Evolutionary conservation across 2,888 invertebrate species (phyloP).

Genomic region (Tetropium fuscum): DNA sequence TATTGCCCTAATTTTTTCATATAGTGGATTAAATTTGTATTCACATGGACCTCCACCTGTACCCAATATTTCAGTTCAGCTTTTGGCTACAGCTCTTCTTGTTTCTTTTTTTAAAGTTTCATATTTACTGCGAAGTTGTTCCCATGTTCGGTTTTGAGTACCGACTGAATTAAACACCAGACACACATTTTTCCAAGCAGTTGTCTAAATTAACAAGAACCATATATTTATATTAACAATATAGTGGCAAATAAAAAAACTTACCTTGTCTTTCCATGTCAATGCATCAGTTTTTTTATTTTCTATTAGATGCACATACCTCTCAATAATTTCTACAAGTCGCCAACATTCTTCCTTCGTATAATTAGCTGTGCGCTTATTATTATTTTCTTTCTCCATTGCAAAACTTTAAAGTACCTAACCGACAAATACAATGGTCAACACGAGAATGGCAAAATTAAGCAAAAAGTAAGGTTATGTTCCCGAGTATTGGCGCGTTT

Average conservation of each 20-base stretch:
- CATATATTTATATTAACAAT: conserved; percentile 5
- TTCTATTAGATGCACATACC: conserved; percentile 2
- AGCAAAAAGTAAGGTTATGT: neutral
- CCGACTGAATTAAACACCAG: conserved; percentile 2
- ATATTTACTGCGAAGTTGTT: conserved; percentile 1
- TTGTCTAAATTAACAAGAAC: conserved; percentile 8
- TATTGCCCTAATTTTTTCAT: conserved; percentile 11
- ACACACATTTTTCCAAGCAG: conserved; percentile 2
- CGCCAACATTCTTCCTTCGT: conserved; percentile 13
- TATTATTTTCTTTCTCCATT: neutral
- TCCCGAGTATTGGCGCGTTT: conserved; percentile 6
- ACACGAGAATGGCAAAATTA: neutral
- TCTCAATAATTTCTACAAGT: conserved; percentile 8
- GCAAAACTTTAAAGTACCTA: neutral
- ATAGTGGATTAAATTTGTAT: conserved; percentile 3
- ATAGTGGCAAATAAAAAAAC: conserved; percentile 7
- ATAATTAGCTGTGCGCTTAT: conserved; percentile 13
- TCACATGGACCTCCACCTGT: conserved; percentile 4
- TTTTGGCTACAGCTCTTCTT: conserved; percentile 2
- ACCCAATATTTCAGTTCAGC: conserved; percentile 4
- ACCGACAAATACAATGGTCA: neutral
- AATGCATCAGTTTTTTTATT: conserved; percentile 8
- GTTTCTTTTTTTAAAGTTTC: conserved; percentile 7
- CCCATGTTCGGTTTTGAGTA: conserved; percentile 6
- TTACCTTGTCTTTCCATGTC: conserved; percentile 10